Evolutionary conservation across 2,113 vertebrate species (phyloP).

Genomic region (Hydropotes inermis): DNA sequence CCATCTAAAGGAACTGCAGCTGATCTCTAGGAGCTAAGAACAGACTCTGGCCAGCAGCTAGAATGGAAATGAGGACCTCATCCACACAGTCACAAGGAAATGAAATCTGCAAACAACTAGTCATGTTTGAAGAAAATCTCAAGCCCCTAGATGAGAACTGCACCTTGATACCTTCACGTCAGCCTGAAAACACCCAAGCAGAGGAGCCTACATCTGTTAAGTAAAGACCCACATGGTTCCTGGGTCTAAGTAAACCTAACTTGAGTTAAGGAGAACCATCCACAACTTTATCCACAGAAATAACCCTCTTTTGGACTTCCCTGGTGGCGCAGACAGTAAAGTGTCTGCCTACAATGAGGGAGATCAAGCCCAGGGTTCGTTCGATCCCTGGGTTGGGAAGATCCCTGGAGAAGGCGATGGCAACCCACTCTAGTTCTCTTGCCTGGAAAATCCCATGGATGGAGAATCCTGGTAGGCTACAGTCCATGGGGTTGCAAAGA

Average conservation of each 20-base stretch:
- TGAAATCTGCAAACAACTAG: not conserved
- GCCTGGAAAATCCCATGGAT: not conserved
- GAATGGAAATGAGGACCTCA: not conserved
- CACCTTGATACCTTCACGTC: not conserved
- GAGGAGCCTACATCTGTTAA: not conserved
- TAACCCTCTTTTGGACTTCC: not conserved
- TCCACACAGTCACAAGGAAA: not conserved
- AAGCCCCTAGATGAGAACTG: not conserved
- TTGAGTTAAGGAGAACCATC: not conserved
- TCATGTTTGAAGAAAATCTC: not conserved
- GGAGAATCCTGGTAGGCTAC: not conserved
- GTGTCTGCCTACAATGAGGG: not conserved
- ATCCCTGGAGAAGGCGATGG: not conserved
- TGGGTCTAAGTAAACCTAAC: not conserved
- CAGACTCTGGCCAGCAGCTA: not conserved
- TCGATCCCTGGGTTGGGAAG: not conserved
- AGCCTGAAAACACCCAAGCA: not conserved
- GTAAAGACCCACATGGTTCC: not conserved
- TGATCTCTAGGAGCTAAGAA: not conserved
- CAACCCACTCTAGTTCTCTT: not conserved
- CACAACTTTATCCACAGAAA: not conserved
- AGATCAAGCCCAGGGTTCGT: not conserved
- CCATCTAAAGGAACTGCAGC: not conserved
- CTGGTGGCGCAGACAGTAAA: not conserved
- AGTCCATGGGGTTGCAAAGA: not conserved